Evolutionary conservation across 2,888 invertebrate species (phyloP), one percentile per base, ranked within the genome.

Genomic region (Amblyteles armatorius): DNA sequence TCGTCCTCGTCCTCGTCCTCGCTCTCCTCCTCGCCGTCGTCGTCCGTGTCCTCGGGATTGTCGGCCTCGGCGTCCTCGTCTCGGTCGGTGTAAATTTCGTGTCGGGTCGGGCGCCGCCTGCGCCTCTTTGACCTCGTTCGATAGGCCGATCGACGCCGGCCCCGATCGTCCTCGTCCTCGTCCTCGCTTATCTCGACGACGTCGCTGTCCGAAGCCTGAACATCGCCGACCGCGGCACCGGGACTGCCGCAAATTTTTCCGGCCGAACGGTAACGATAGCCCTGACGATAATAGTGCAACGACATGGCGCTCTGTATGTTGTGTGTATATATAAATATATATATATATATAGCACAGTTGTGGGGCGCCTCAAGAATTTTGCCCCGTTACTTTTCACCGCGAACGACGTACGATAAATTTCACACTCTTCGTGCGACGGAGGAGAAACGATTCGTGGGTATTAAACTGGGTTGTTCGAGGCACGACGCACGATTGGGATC

Each of bases 111-210:
- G 33, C 97, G 52, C 93, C 94, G 16, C 91, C 93, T 7, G 92
- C 57, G 52, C 33, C 73, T 67, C 40, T 33, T 79, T 48, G 55
- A 63, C 65, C 71, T 86, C 85, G 48, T 82, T 79, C 67, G 68
- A 79, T 79, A 79, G 26, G 68, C 33, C 68, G 63, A 65, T 78
- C 85, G 29, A 57, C 72, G 13, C 69, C 88, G 88, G 29, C 88
- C 89, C 16, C 83, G 26, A 22, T 72, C 88, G 40, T 89, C 88
- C 2, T 87, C 90, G 55, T 93, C 93, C 16, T 92, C 93, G 29
- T 94, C 94, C 65, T 94, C 94, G 86, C 93, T 94, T 55, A 94
- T 91, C 79, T 94, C 94, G 76, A 92, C 93, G 29, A 93, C 93
- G 76, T 94, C 94, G 88, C 93, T 93, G 83, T 93, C 93, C 26